Percentiles rank a stretch among this genome's conserved stretches.
Evolutionary conservation across 2,888 invertebrate genomes (phyloP).

Genomic region (Stenolophus ochropezus): DNA sequence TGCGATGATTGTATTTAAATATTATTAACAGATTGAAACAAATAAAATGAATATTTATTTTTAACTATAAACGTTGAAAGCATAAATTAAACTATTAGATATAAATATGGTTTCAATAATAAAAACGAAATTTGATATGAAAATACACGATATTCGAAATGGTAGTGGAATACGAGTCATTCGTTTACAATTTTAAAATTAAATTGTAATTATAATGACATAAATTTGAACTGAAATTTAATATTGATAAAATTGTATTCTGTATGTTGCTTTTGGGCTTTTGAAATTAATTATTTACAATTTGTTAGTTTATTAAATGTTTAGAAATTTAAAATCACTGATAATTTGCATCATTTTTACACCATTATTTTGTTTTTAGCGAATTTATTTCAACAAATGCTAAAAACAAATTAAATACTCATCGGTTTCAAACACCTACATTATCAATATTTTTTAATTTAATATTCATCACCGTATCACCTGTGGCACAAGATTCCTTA

Average conservation of each 20-base stretch:
- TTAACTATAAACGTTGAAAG: background rate
- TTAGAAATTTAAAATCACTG: constrained; percentile 1
- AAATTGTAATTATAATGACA: constrained; percentile 44
- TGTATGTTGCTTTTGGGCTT: constrained; percentile 18
- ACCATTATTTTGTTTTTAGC: background rate
- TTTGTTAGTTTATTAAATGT: constrained; percentile 34
- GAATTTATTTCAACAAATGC: background rate
- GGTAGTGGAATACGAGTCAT: background rate
- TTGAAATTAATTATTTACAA: constrained; percentile 45
- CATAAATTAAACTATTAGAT: constrained; percentile 17
- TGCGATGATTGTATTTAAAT: background rate
- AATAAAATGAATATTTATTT: constrained; percentile 19
- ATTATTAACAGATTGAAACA: constrained; percentile 8
- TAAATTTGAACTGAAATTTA: constrained; percentile 42
- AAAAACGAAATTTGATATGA: constrained; percentile 43
- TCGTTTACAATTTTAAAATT: constrained; percentile 42
- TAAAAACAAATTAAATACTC: background rate
- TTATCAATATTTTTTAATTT: background rate
- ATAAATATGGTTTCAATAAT: constrained; percentile 13
- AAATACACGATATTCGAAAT: constrained; percentile 33
- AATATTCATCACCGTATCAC: background rate
- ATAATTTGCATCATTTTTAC: background rate
- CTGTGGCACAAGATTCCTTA: background rate
- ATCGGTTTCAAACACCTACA: background rate
- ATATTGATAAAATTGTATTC: constrained; percentile 39